Base-by-base conservation (phyloP, 2,888 invertebrate species). In the Anorthoa munda region DNA sequence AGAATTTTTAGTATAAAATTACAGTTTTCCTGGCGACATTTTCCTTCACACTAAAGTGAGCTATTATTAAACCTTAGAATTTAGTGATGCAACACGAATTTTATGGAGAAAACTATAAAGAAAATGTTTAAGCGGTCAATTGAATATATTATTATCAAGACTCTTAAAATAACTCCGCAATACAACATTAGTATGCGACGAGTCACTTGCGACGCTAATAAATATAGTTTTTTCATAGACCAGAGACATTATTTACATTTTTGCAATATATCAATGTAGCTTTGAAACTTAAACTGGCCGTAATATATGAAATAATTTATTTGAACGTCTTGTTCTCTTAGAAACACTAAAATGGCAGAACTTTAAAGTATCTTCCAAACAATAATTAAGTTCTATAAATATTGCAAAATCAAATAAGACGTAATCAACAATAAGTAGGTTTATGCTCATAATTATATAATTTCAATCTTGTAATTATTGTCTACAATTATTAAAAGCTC, bases 1-100 rank as follows among this genome's bases (percentile, higher is more conserved):
- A 26, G 76, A 76, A 75, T 83, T 72, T 69, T 71, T 67, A 75
- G 61, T 46, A 59, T 31, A 21, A 50, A 39, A 79, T 75, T 75
- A 81, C 46, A 17, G 39, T 56, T 72, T 72, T 69, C 63, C 26
- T 50, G n/a, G 21, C 4, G n/a, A 56, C 21, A 65, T 72, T 83
- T 66, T 66, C 66, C 66, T 68, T 61, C 13, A 68, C 5, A 51
- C n/a, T 15, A 53, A 67, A 64, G 45, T 21, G 15, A 23, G 21
- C 39, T 48, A 59, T 64, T 48, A 63, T 55, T 58, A 39, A 53
- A 51, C 7, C 12, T 7, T 46, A 67, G 18, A 66, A 71, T 4
- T 1, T 26, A 15, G 9, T 56, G 18, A 76, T 18, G 11, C 15
- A 21, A n/a, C 15, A 23, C 4, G 4, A 75, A 64, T n/a, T 13